These are phyloP conservation scores for Eretmocerus hayati DNA, from an alignment of 2,888 invertebrate species.

Conservation along the genomic window DNA sequence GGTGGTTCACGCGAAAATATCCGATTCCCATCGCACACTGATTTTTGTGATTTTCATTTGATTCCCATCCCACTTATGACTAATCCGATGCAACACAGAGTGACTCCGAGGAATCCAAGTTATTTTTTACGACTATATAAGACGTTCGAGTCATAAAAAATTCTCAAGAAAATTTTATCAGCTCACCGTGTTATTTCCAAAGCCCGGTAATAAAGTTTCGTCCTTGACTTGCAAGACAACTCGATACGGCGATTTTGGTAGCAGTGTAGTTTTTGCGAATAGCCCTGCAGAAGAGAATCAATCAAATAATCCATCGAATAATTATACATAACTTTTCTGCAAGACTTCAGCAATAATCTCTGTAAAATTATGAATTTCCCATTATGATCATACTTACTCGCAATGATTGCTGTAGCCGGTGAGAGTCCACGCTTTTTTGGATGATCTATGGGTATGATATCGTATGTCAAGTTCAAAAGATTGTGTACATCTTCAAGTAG, in stretches of 20 bases:
- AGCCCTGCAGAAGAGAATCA: constrained; percentile 31
- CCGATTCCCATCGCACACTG: too few species aligned
- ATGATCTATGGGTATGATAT: constrained; percentile 39
- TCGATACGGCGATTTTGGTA: constrained; percentile 48
- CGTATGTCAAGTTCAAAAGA: constrained; percentile 42
- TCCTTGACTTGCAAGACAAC: constrained; percentile 52
- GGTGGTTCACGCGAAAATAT: too few species aligned
- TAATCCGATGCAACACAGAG: too few species aligned
- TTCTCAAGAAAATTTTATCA: too few species aligned
- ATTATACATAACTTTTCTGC: background rate
- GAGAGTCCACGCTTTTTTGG: constrained; percentile 28
- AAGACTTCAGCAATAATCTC: too few species aligned
- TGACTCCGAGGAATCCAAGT: too few species aligned
- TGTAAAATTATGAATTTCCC: too few species aligned
- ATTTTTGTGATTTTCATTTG: too few species aligned
- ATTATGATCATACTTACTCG: constrained; percentile 32
- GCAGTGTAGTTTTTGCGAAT: constrained; percentile 35
- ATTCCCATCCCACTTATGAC: too few species aligned
- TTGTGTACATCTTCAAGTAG: constrained; percentile 42
- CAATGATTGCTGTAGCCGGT: constrained; percentile 35
- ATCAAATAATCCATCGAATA: background rate
- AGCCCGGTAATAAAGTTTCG: constrained; percentile 45
- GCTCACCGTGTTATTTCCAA: constrained; percentile 46
- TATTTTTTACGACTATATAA: too few species aligned
- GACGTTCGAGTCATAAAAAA: too few species aligned